A percentile compares a stretch with the other conserved stretches of the same genome.
phyloP scores from a whole-genome alignment of 2,113 vertebrate species.

The Callithrix jacchus region DNA sequence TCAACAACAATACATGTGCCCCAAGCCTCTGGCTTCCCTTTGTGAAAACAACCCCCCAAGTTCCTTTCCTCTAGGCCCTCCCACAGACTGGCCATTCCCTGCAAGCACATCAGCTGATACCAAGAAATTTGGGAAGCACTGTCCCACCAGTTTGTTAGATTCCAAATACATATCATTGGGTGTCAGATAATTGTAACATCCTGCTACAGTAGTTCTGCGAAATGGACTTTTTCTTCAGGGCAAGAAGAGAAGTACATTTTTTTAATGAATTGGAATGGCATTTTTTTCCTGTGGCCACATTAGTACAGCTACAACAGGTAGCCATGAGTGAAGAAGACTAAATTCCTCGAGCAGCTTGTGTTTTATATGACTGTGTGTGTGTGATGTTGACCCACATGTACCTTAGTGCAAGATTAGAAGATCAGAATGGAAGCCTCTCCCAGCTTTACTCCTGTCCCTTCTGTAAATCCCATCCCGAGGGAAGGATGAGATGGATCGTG shows the following conservation, averaged over 20 bases:
- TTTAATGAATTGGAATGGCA: neutral
- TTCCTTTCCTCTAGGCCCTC: neutral
- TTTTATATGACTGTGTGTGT: neutral
- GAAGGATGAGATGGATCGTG: neutral
- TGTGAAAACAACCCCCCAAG: neutral
- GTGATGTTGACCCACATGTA: neutral
- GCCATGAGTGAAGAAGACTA: neutral
- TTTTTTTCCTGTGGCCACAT: too few species aligned
- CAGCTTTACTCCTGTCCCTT: neutral
- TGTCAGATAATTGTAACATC: neutral
- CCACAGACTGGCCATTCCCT: neutral
- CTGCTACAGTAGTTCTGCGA: neutral
- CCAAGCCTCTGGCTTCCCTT: neutral
- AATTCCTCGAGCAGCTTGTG: neutral
- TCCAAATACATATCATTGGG: neutral
- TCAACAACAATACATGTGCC: neutral
- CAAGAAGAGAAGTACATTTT: neutral
- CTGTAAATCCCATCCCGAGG: neutral
- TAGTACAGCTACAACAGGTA: neutral
- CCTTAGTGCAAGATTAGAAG: neutral
- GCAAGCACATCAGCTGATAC: neutral
- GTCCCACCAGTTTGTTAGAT: neutral
- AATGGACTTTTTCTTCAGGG: neutral
- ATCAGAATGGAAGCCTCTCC: neutral
- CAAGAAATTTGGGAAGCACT: neutral